A percentile compares a stretch with the other conserved stretches of the same genome.
Evolutionary conservation across 2,113 vertebrate species (phyloP).

Genomic region (Aphyosemion australe): DNA sequence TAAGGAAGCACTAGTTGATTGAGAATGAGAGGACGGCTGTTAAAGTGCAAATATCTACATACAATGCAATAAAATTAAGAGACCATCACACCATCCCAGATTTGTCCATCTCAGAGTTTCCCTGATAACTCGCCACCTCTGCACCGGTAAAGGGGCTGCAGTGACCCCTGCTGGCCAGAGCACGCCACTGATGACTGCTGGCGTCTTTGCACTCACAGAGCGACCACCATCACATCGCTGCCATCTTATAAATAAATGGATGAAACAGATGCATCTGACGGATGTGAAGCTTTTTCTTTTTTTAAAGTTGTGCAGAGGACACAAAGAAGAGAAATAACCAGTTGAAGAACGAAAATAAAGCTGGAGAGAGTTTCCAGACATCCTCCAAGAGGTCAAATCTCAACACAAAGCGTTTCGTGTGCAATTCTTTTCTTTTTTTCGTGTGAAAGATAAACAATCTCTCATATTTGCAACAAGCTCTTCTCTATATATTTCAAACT

Average conservation of each 20-base stretch:
- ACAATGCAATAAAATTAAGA: constrained; percentile 58
- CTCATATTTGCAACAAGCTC: constrained; percentile 55
- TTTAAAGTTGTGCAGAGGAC: constrained; percentile 54
- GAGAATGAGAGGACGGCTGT: constrained; percentile 72
- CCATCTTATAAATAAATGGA: constrained; percentile 29
- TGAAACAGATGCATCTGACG: constrained; percentile 19
- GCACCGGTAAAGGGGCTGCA: constrained; percentile 28
- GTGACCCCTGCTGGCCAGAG: constrained; percentile 53
- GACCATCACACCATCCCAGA: constrained; percentile 46
- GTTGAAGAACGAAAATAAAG: constrained; percentile 37
- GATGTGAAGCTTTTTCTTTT: constrained; percentile 21
- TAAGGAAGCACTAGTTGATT: constrained; percentile 81
- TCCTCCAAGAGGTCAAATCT: constrained; percentile 45
- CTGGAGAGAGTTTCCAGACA: constrained; percentile 27
- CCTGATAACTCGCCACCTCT: constrained; percentile 68
- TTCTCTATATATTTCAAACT: constrained; percentile 35
- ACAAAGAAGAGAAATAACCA: constrained; percentile 27
- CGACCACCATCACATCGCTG: constrained; percentile 33
- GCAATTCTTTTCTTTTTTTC: constrained; percentile 47
- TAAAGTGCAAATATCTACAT: constrained; percentile 82
- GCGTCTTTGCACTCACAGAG: constrained; percentile 45
- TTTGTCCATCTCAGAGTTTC: constrained; percentile 60
- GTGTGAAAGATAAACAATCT: constrained; percentile 66
- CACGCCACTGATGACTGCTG: constrained; percentile 17
- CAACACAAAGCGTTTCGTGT: constrained; percentile 59